phyloP scores from a whole-genome alignment of 1,140 invertebrate genomes.

The Uloborus diversus region DNA sequence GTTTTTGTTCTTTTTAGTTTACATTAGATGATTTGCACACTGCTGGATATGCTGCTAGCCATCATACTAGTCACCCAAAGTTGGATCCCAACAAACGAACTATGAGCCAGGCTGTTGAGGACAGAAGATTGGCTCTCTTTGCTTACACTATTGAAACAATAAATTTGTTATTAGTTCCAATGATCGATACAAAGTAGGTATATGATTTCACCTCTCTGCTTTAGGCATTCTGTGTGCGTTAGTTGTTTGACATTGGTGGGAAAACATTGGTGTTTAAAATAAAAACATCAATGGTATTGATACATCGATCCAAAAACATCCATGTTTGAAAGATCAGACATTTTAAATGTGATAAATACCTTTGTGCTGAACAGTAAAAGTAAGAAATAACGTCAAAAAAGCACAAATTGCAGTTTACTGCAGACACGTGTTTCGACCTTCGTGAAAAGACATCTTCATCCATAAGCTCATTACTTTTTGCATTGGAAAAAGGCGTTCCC shows the following conservation, averaged over 20 bases:
- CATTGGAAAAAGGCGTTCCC: too few species aligned
- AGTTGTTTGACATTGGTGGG: not conserved
- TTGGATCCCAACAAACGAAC: conserved; percentile 39
- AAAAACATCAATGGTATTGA: not conserved
- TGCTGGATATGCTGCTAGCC: conserved; percentile 56
- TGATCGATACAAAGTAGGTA: conserved; percentile 94
- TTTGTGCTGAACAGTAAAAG: too few species aligned
- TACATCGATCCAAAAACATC: too few species aligned
- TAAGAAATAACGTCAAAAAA: too few species aligned
- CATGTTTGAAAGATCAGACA: too few species aligned
- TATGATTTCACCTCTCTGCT: not conserved
- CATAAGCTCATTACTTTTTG: too few species aligned
- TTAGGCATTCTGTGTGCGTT: not conserved
- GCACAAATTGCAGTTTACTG: too few species aligned
- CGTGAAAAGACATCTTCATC: too few species aligned
- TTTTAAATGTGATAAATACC: too few species aligned
- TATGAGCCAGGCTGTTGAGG: conserved; percentile 64
- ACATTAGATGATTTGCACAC: conserved; percentile 75
- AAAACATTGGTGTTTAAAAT: too few species aligned
- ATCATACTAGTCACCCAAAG: conserved; percentile 31
- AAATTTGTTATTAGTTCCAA: conserved; percentile 91
- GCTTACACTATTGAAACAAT: conserved; percentile 96
- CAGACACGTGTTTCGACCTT: too few species aligned
- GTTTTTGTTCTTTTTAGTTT: too few species aligned
- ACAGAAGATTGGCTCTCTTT: conserved; percentile 88